These are phyloP conservation scores for Platichthys stellatus DNA, from an alignment of 2,113 vertebrate species.

Conservation along the genomic window DNA sequence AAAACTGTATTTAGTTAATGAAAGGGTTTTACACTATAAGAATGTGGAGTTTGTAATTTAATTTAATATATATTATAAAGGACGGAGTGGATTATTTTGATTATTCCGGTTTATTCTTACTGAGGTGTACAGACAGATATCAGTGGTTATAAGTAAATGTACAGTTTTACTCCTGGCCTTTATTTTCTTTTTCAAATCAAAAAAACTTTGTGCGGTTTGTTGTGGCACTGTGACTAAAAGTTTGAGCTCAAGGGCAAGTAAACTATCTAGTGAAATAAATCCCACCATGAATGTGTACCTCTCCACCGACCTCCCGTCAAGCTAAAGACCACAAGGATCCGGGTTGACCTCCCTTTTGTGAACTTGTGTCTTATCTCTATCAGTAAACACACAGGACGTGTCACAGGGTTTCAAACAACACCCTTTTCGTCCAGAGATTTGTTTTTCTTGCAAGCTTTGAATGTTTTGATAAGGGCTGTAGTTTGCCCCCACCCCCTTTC, in stretches of 20 bases:
- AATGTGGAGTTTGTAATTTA: too few species aligned
- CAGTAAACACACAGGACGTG: constrained; percentile 5
- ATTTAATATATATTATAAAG: too few species aligned
- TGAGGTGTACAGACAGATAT: neutral
- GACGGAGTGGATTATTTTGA: too few species aligned
- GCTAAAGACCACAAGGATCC: constrained; percentile 18
- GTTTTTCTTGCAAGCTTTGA: neutral
- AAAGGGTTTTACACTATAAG: too few species aligned
- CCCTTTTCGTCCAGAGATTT: neutral
- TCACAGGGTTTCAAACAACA: neutral
- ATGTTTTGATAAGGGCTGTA: constrained; percentile 23
- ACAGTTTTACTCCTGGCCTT: too few species aligned
- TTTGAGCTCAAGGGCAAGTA: constrained; percentile 5
- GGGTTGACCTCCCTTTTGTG: neutral
- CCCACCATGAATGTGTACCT: neutral
- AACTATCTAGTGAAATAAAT: constrained; percentile 2
- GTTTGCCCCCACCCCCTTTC: neutral
- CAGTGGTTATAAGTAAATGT: neutral
- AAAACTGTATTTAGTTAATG: too few species aligned
- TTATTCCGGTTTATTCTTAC: neutral
- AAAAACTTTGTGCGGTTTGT: neutral
- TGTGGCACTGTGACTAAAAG: neutral
- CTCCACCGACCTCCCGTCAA: constrained; percentile 14
- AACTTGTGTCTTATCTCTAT: neutral
- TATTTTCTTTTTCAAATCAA: neutral